Evolutionary conservation across 2,113 vertebrate genomes (phyloP), one percentile per base, ranked within the genome.

Genomic region (Hystrix cristata): DNA sequence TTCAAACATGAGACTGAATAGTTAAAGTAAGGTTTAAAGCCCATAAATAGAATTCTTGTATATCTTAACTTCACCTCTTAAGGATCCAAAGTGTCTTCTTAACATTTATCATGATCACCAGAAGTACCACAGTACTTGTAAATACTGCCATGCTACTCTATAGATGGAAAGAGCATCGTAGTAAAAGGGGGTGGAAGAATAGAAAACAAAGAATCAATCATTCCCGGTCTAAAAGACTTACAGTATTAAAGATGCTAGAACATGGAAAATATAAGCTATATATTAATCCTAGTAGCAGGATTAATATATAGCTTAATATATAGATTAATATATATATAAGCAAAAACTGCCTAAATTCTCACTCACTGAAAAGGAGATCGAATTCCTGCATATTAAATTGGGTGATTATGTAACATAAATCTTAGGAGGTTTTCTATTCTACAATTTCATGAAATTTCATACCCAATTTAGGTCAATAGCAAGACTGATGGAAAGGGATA

Each of bases 281-380:
- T 84, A 53, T 87, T 91, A 91, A 65, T 91, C 65, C 87, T 55
- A 23, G 31, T n/a, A 95, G 78, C 46, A 92, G n/a, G n/a, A n/a
- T n/a, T n/a, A n/a, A n/a, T n/a, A n/a, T n/a, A n/a, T n/a, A n/a
- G n/a, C n/a, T n/a, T n/a, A n/a, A n/a, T n/a, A n/a, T n/a, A n/a
- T n/a, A n/a, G n/a, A n/a, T n/a, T n/a, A n/a, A n/a, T n/a, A n/a
- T n/a, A n/a, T n/a, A n/a, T n/a, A n/a, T n/a, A n/a, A 95, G n/a
- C 34, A 65, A 90, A 92, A 96, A 60, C 46, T 83, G 27, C n/a
- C 62, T 60, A 76, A 65, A 65, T 10, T 9, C 46, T 55, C 34
- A 59, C 31, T 72, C 23, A 93, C 18, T 78, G 46, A 80, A 96
- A 91, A 91, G 48, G 55, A 76, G 27, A 86, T 0, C 60, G 7